Percentiles rank a stretch among this genome's conserved stretches.
These are phyloP conservation scores for Arrhamphus sclerolepis DNA, from an alignment of 2,797 vertebrate genomes.

Conservation along the genomic window DNA sequence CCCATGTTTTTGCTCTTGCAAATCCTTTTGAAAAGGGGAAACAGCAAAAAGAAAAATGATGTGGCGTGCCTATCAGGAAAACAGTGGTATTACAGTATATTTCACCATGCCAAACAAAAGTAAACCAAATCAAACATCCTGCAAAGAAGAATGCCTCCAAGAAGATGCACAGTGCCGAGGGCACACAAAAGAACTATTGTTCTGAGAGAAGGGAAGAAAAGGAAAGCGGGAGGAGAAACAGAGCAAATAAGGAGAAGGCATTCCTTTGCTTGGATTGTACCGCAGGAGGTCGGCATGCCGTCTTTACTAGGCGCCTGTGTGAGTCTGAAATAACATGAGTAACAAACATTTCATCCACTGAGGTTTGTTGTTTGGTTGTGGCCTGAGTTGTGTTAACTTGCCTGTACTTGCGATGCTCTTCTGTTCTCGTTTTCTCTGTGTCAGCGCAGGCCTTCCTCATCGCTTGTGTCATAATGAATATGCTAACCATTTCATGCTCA, in stretches of 20 bases:
- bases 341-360: slow-evolving; percentile 60
- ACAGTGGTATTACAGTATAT: slow-evolving; percentile 26
- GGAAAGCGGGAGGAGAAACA: slow-evolving; percentile 21
- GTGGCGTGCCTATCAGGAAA: slow-evolving; percentile 33
- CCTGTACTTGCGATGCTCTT: slow-evolving; percentile 62
- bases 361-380: slow-evolving; percentile 40
- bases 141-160: slow-evolving; percentile 19
- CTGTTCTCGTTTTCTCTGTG: slow-evolving; percentile 19
- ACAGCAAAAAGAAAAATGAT: slow-evolving; percentile 7
- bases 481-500: slow-evolving; percentile 69
- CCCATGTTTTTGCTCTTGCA: slow-evolving; percentile 23
- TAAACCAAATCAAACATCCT: slow-evolving; percentile 55
- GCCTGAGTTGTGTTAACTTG: slow-evolving; percentile 68
- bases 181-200: slow-evolving; percentile 70
- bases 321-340: slow-evolving; percentile 65
- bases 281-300: slow-evolving; percentile 65
- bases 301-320: slow-evolving; percentile 58
- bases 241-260: slow-evolving; percentile 50
- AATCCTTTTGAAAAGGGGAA: slow-evolving; percentile 21
- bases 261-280: slow-evolving; percentile 58
- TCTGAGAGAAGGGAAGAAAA: slow-evolving; percentile 42
- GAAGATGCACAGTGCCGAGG: slow-evolving; percentile 49
- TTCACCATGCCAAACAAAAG: slow-evolving; percentile 47
- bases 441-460: slow-evolving; percentile 29
- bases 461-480: slow-evolving; percentile 24